phyloP scores from a whole-genome alignment of 2,797 vertebrate genomes.

The Pseudochirops cupreus region DNA sequence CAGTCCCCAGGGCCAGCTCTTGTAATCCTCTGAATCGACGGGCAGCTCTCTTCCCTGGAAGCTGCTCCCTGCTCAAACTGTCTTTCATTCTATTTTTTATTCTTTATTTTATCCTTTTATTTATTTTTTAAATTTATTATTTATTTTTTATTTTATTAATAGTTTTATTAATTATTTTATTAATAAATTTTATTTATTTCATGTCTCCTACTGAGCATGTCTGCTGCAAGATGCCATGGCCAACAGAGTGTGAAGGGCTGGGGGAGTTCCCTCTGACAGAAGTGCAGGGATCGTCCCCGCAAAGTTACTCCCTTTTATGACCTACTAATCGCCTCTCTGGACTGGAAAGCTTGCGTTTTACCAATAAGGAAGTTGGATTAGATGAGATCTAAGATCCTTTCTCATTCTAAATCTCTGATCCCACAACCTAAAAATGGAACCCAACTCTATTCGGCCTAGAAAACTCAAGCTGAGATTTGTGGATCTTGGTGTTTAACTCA shows the following conservation, averaged over 20 bases:
- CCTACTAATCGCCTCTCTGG: neutral
- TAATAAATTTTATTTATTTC: neutral
- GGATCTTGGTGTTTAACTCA: neutral
- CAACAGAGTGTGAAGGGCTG: neutral
- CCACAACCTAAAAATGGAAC: neutral
- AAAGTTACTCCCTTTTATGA: neutral
- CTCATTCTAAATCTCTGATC: neutral
- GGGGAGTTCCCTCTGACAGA: neutral
- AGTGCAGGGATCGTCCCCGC: neutral
- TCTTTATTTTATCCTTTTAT: too few species aligned
- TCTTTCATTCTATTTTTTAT: neutral
- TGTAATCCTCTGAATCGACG: neutral
- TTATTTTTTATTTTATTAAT: too few species aligned
- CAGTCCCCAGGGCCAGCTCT: neutral
- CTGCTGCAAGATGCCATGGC: neutral
- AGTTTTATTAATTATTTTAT: too few species aligned
- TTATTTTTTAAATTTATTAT: too few species aligned
- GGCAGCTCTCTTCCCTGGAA: neutral
- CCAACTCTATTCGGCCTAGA: neutral
- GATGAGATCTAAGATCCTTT: neutral
- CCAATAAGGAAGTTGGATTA: neutral
- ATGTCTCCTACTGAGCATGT: neutral
- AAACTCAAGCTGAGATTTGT: neutral
- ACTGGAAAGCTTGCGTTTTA: neutral
- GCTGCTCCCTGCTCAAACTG: neutral